A percentile compares a stretch with the other conserved stretches of the same genome.
These are phyloP conservation scores for Sebastes baramenuke DNA, from an alignment of 2,797 vertebrate genomes.

Conservation along the genomic window DNA sequence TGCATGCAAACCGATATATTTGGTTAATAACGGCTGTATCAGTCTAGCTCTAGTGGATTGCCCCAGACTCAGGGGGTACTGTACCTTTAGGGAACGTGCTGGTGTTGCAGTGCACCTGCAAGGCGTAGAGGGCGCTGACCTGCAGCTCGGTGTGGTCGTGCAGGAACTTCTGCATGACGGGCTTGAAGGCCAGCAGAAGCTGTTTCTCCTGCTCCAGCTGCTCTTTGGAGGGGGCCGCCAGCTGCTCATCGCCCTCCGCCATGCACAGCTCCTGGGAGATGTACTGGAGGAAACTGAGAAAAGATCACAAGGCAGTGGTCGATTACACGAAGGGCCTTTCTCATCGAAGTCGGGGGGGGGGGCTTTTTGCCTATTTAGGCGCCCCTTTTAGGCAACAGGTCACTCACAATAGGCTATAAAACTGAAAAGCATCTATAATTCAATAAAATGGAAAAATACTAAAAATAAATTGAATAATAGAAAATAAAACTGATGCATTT, in stretches of 20 bases:
- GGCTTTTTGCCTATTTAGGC: no score
- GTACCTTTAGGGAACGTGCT: conserved; percentile 95
- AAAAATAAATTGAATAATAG: no score
- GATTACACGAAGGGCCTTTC: background rate
- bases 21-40: background rate
- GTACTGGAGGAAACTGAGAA: conserved; percentile 94
- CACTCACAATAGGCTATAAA: no score
- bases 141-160: conserved; percentile 98
- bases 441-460: no score
- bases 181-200: conserved; percentile 96
- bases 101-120: conserved; percentile 97
- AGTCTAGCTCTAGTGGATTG: background rate
- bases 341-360: no score
- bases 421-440: no score
- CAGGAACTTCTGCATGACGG: conserved; percentile 99
- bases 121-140: conserved; percentile 96
- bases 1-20: background rate
- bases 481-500: no score
- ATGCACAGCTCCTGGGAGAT: conserved; percentile 94
- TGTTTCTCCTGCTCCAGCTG: conserved; percentile 96
- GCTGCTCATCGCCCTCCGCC: conserved; percentile 88
- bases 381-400: no score
- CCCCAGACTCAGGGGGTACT: background rate
- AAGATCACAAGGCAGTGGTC: background rate
- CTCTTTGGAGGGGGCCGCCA: conserved; percentile 92